phyloP scores from a whole-genome alignment of 2,797 vertebrate genomes.

The Acipenser ruthenus region DNA sequence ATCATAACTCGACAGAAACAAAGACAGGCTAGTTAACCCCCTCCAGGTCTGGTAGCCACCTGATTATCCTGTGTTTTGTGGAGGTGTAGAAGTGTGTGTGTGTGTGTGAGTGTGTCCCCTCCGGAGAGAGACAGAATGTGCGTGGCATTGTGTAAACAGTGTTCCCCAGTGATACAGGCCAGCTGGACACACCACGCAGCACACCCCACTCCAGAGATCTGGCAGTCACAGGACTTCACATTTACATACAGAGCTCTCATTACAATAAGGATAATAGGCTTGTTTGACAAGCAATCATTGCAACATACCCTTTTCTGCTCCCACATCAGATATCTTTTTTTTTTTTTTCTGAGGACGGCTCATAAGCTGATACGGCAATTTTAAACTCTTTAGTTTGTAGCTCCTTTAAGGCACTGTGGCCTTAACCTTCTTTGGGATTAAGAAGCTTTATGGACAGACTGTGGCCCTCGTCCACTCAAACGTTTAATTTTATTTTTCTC shows the following conservation, averaged over 20 bases:
- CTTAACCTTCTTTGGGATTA: no score
- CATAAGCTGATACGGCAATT: conserved; percentile 17
- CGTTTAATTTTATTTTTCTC: no score
- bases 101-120: conserved; percentile 22
- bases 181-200: conserved; percentile 11
- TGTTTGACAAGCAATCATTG: conserved; percentile 2
- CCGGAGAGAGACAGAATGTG: conserved; percentile 51
- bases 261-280: not conserved
- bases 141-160: conserved; percentile 16
- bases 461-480: no score
- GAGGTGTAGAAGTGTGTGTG: conserved; percentile 6
- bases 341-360: not conserved
- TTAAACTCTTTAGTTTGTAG: no score
- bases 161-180: not conserved
- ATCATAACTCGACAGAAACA: conserved; percentile 52
- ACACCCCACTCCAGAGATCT: not conserved
- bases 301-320: conserved; percentile 41
- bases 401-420: no score
- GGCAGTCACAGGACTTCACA: not conserved
- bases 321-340: conserved; percentile 49
- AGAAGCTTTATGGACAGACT: no score
- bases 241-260: conserved; percentile 8
- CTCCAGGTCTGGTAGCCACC: not conserved
- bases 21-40: conserved; percentile 31
- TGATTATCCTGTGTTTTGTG: conserved; percentile 9